Conservation (phyloP, 2,888 invertebrate genomes). For the Icerya purchasi region DNA sequence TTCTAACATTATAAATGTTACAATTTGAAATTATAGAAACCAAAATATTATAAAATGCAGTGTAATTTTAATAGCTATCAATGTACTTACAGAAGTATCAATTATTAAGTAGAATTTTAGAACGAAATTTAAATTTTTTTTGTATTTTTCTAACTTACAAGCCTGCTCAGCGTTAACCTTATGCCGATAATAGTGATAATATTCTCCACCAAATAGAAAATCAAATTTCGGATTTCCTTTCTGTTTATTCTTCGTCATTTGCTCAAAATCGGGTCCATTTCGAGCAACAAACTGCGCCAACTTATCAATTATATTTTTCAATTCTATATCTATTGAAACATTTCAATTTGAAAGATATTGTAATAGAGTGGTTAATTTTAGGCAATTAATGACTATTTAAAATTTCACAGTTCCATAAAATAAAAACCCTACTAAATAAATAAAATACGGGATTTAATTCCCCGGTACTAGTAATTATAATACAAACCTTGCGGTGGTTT, state of each 20-base stretch:
- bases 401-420: no score
- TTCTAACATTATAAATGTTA: no score
- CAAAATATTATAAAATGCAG: no score
- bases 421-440: no score
- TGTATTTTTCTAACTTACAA: conserved; percentile 54
- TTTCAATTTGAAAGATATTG: neutral
- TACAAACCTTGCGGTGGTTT: conserved; percentile 12
- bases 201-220: conserved; percentile 90
- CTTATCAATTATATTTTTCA: conserved; percentile 94
- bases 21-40: no score
- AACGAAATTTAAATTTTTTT: neutral
- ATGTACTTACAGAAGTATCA: no score
- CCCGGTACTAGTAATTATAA: neutral
- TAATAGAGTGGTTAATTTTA: neutral
- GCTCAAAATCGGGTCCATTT: conserved; percentile 98
- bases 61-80: no score
- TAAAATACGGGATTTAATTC: no score
- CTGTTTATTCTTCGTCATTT: conserved; percentile 96
- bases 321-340: conserved; percentile 51
- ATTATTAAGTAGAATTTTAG: no score
- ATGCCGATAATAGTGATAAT: conserved; percentile 88
- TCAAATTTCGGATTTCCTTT: conserved; percentile 93
- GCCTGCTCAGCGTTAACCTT: conserved; percentile 88
- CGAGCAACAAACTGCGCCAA: conserved; percentile 94
- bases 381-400: no score